Evolutionary conservation across 35 echinoderm and acorn worm species (phyloP).

Genomic region (Strongylocentrotus purpuratus): DNA sequence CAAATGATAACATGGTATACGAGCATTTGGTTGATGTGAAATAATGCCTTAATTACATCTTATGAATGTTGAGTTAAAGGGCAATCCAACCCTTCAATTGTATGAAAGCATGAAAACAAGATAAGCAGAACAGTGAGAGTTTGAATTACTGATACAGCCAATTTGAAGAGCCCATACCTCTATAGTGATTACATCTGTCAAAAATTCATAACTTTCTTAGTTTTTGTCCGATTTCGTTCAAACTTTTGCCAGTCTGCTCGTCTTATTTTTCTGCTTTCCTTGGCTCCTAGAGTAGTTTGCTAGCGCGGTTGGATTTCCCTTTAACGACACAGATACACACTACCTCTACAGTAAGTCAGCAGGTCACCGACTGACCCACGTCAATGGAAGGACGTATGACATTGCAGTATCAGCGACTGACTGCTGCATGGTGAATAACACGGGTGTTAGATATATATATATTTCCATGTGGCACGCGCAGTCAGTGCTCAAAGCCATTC

Average conservation of each 20-base stretch:
- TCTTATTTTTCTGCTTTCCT: too few relatives aligned
- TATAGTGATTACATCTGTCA: too few relatives aligned
- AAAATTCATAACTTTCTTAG: not conserved
- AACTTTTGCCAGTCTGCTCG: not conserved
- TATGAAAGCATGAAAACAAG: not conserved
- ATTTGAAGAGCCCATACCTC: too few relatives aligned
- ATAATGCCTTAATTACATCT: slow-evolving; percentile 15
- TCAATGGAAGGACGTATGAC: not conserved
- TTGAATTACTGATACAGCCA: too few relatives aligned
- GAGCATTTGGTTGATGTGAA: slow-evolving; percentile 4
- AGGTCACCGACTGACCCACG: not conserved
- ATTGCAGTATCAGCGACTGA: not conserved
- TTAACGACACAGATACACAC: not conserved
- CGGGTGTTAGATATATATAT: slow-evolving; percentile 55
- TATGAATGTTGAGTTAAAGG: not conserved
- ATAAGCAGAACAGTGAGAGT: too few relatives aligned
- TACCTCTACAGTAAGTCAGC: slow-evolving; percentile 14
- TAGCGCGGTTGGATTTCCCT: too few relatives aligned
- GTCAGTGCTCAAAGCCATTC: not conserved
- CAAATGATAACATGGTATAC: not conserved
- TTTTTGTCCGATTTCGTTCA: not conserved
- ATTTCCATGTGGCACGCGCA: not conserved
- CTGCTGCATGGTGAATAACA: slow-evolving; percentile 18
- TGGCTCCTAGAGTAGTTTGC: too few relatives aligned
- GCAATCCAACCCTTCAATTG: not conserved